Evolutionary conservation across 1,140 invertebrate genomes (phyloP).

Genomic region (Caenorhabditis remanei): DNA sequence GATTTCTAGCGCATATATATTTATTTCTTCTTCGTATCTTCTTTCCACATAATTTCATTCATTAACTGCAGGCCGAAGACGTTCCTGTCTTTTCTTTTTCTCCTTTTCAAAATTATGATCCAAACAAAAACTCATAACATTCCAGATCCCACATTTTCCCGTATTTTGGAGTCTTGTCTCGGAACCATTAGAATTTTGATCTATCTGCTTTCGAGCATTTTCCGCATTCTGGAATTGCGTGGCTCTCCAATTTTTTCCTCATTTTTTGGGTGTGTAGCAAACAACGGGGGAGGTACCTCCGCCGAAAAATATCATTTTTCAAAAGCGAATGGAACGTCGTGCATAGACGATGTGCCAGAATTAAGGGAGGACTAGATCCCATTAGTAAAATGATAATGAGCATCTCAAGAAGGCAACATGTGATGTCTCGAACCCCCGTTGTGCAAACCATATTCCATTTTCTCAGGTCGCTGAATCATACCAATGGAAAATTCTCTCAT

Average conservation of each 20-base stretch:
- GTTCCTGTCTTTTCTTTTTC: not conserved
- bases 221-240: not conserved
- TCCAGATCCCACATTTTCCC: not conserved
- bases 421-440: not conserved
- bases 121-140: not conserved
- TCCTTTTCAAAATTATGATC: not conserved
- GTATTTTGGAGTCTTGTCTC: not conserved
- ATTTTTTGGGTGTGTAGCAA: not conserved
- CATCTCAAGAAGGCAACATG: conserved; percentile 10
- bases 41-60: conserved; percentile 38
- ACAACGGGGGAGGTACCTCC: conserved; percentile 19
- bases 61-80: conserved; percentile 35
- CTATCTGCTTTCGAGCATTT: not conserved
- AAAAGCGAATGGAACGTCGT: conserved; percentile 47
- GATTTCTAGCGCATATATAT: conserved; percentile 39
- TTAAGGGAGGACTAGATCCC: conserved; percentile 2
- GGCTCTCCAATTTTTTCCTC: not conserved
- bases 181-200: conserved; percentile 1
- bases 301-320: conserved; percentile 48
- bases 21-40: not conserved
- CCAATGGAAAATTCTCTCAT: not conserved
- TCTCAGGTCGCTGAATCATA: conserved; percentile 14
- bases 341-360: conserved; percentile 36
- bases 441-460: conserved; percentile 1
- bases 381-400: conserved; percentile 51